These are phyloP conservation scores for Cyrtodaria siliqua DNA, from an alignment of 2,888 invertebrate genomes.

Conservation along the genomic window DNA sequence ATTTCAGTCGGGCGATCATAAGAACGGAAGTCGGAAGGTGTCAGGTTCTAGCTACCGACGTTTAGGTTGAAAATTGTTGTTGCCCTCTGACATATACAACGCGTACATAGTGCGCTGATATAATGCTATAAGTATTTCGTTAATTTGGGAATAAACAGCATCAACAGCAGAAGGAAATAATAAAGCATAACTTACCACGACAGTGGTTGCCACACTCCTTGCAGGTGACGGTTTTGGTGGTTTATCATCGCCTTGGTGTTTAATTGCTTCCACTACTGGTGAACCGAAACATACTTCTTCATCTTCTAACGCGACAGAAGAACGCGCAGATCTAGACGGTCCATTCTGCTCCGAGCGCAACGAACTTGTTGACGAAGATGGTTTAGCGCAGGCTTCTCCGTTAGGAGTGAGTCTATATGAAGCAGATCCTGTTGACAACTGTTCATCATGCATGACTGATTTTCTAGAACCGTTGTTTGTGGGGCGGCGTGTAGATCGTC, in stretches of 20 bases:
- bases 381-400: conserved; percentile 13
- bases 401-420: conserved; percentile 17
- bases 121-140: too few relatives aligned
- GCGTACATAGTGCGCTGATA: too few relatives aligned
- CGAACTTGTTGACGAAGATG: conserved; percentile 17
- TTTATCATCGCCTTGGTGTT: not conserved
- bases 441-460: conserved; percentile 17
- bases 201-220: conserved; percentile 18
- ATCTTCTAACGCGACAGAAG: not conserved
- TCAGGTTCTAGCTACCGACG: too few relatives aligned
- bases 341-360: conserved; percentile 5
- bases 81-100: too few relatives aligned
- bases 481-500: conserved; percentile 21
- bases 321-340: not conserved
- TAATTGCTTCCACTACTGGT: not conserved
- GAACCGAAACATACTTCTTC: conserved; percentile 1
- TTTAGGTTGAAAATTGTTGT: too few relatives aligned
- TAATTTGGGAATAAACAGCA: too few relatives aligned
- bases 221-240: conserved; percentile 27
- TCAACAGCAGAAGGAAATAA: too few relatives aligned
- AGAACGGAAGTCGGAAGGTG: too few relatives aligned
- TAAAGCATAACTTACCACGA: conserved; percentile 28
- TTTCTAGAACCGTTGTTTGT: conserved; percentile 19
- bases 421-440: conserved; percentile 16
- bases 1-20: too few relatives aligned